Percentiles rank a stretch among this genome's conserved stretches.
Evolutionary conservation across 2,113 vertebrate species (phyloP).

Genomic region (Porphyrio hochstetteri): DNA sequence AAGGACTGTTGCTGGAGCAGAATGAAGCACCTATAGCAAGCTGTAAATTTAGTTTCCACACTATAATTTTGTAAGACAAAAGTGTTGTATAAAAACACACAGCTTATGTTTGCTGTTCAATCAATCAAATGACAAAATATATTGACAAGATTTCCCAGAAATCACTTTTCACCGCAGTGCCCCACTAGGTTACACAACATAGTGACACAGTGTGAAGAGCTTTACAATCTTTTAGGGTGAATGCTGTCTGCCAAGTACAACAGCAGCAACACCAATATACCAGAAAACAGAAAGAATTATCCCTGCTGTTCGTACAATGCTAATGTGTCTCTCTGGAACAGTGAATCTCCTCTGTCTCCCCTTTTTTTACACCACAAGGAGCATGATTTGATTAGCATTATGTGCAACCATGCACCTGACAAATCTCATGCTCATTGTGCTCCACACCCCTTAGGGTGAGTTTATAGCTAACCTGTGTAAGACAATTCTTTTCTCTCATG

Average conservation of each 20-base stretch:
- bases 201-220: not conserved
- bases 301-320: not conserved
- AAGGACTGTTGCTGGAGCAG: not conserved
- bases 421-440: not conserved
- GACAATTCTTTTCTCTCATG: not conserved
- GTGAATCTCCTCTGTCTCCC: not conserved
- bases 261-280: not conserved
- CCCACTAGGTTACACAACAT: not conserved
- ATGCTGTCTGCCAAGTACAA: not conserved
- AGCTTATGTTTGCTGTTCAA: not conserved
- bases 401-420: not conserved
- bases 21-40: not conserved
- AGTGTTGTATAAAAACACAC: not conserved
- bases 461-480: not conserved
- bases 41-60: not conserved
- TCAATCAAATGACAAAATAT: constrained; percentile 2
- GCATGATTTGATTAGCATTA: not conserved
- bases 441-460: not conserved
- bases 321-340: not conserved
- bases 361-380: not conserved
- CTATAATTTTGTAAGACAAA: not conserved
- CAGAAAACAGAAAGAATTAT: not conserved
- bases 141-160: not conserved
- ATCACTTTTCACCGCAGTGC: not conserved
- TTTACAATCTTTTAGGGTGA: not conserved